phyloP scores from a whole-genome alignment of 2,797 vertebrate species.

The Nannoperca obscura region DNA sequence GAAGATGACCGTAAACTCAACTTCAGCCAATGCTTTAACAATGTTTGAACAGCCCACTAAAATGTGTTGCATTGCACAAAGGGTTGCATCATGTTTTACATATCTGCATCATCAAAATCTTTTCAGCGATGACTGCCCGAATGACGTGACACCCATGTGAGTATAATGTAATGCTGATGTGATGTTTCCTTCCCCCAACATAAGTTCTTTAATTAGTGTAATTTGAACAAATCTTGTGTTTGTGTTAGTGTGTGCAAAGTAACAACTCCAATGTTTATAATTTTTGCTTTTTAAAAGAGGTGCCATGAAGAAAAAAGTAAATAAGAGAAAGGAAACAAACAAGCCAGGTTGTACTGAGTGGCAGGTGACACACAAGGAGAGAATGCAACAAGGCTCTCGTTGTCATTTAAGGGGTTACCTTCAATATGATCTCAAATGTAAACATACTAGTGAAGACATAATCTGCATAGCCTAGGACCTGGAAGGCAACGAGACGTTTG shows the following conservation, averaged over 20 bases:
- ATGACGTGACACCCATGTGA: slow-evolving; percentile 78
- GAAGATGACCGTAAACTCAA: slow-evolving; percentile 67
- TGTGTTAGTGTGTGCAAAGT: slow-evolving; percentile 63
- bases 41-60: slow-evolving; percentile 69
- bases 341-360: slow-evolving; percentile 90
- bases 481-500: slow-evolving; percentile 94
- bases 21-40: slow-evolving; percentile 75
- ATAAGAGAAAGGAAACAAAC: slow-evolving; percentile 88
- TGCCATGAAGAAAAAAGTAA: slow-evolving; percentile 82
- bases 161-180: slow-evolving; percentile 77
- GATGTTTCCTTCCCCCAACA: slow-evolving; percentile 81
- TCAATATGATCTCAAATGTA: slow-evolving; percentile 99
- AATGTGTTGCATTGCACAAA: slow-evolving; percentile 72
- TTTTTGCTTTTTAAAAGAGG: slow-evolving; percentile 84
- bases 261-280: slow-evolving; percentile 55
- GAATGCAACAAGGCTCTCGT: slow-evolving; percentile 89
- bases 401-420: slow-evolving; percentile 93
- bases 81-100: slow-evolving; percentile 72
- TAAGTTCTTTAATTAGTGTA: slow-evolving; percentile 57
- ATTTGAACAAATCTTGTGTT: slow-evolving; percentile 72
- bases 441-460: slow-evolving; percentile 99
- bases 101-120: slow-evolving; percentile 67
- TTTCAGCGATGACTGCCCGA: slow-evolving; percentile 73
- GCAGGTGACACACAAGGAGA: slow-evolving; percentile 92
- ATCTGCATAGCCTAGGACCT: slow-evolving; percentile 99